phyloP scores from a whole-genome alignment of 2,113 vertebrate genomes.

The Telmatochromis bifrenatus region DNA sequence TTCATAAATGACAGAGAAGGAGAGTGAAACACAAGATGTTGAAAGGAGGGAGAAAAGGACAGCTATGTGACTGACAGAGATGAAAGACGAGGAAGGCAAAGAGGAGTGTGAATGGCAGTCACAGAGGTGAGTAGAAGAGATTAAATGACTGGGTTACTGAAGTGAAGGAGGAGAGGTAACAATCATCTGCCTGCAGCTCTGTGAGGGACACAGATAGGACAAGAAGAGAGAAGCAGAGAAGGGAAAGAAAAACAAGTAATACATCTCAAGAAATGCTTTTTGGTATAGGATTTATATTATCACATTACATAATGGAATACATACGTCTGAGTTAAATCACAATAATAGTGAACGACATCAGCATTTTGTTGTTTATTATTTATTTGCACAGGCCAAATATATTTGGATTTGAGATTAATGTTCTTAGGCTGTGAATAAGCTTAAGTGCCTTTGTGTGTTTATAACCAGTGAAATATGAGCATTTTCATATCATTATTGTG shows the following conservation, averaged over 20 bases:
- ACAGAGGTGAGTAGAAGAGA: background rate
- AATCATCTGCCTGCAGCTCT: background rate
- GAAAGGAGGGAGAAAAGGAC: background rate
- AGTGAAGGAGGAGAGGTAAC: background rate
- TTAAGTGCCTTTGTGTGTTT: background rate
- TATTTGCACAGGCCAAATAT: background rate
- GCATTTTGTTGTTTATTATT: background rate
- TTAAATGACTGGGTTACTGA: slow-evolving; percentile 1
- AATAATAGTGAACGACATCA: background rate
- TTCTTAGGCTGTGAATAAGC: background rate
- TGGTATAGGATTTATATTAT: background rate
- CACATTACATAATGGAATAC: background rate
- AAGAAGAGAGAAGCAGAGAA: background rate
- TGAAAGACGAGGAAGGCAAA: background rate
- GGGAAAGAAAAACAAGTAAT: background rate
- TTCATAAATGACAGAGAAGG: background rate
- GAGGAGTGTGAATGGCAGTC: background rate
- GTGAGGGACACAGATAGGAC: background rate
- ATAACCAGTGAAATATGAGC: background rate
- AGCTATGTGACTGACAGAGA: background rate
- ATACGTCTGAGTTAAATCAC: background rate
- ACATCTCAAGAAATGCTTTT: background rate
- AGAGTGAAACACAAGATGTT: background rate
- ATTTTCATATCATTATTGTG: background rate
- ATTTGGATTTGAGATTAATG: background rate